phyloP scores from a whole-genome alignment of 2,888 invertebrate genomes.

The Diaphora mendica region DNA sequence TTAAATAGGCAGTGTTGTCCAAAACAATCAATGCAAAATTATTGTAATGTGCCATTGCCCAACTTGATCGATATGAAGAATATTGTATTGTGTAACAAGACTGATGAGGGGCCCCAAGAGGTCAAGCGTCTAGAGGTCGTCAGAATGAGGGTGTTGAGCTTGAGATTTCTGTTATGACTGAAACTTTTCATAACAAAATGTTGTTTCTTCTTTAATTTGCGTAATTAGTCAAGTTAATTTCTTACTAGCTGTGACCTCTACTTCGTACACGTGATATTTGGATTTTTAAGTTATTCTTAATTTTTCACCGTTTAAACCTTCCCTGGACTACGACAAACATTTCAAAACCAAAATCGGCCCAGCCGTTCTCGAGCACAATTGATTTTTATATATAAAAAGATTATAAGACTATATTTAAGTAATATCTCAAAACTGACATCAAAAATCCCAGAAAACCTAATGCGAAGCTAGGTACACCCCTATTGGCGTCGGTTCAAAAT shows the following conservation, averaged over 20 bases:
- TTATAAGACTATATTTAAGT: no score
- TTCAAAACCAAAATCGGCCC: no score
- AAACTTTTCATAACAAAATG: background rate
- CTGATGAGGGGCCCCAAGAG: slow-evolving; percentile 51
- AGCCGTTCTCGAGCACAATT: no score
- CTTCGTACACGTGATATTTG: no score
- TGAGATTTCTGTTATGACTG: background rate
- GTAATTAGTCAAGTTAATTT: background rate
- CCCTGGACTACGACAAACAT: no score
- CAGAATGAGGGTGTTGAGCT: slow-evolving; percentile 55
- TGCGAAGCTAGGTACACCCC: background rate
- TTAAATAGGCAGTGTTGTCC: background rate
- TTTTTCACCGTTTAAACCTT: no score
- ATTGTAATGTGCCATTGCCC: slow-evolving; percentile 51
- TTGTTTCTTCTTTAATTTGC: background rate
- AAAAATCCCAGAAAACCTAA: background rate
- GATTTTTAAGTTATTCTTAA: no score
- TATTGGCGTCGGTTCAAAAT: background rate
- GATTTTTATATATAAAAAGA: no score
- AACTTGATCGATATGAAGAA: slow-evolving; percentile 51
- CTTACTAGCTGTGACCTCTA: no score
- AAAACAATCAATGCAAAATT: slow-evolving; percentile 12
- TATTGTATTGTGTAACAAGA: slow-evolving; percentile 48
- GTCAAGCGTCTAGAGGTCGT: slow-evolving; percentile 80
- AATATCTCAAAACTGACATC: no score